phyloP scores from a whole-genome alignment of 2,888 invertebrate genomes.

The Rhamphomyia laevipes region DNA sequence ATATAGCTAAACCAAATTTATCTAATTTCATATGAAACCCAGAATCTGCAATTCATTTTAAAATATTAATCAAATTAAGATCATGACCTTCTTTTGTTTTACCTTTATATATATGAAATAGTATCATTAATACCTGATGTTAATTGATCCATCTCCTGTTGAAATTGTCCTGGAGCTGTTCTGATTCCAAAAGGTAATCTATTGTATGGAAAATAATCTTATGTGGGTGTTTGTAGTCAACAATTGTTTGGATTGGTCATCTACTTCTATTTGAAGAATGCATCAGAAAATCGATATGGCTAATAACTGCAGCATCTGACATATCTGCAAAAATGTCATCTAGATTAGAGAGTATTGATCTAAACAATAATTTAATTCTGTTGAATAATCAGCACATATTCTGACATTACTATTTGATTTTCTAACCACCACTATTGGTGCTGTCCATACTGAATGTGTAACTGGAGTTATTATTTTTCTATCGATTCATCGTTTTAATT shows the following conservation, averaged over 20 bases:
- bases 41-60: background rate
- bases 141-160: constrained; percentile 5
- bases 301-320: too few species aligned
- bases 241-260: background rate
- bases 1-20: constrained; percentile 2
- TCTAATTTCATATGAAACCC: constrained; percentile 1
- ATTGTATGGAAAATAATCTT: background rate
- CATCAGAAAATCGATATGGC: constrained; percentile 9
- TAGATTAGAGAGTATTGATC: too few species aligned
- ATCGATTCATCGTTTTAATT: too few species aligned
- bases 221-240: background rate
- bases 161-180: constrained; percentile 6
- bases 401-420: too few species aligned
- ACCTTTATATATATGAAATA: constrained; percentile 1
- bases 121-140: background rate
- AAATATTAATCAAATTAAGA: background rate
- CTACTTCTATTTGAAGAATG: too few species aligned
- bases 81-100: background rate
- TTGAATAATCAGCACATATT: too few species aligned
- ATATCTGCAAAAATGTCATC: too few species aligned
- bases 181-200: constrained; percentile 4
- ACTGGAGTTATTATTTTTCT: too few species aligned
- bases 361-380: too few species aligned
- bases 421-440: too few species aligned
- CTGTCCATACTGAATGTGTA: too few species aligned